Evolutionary conservation across 2,888 invertebrate genomes (phyloP).

Genomic region (Liposcelis brunnea): DNA sequence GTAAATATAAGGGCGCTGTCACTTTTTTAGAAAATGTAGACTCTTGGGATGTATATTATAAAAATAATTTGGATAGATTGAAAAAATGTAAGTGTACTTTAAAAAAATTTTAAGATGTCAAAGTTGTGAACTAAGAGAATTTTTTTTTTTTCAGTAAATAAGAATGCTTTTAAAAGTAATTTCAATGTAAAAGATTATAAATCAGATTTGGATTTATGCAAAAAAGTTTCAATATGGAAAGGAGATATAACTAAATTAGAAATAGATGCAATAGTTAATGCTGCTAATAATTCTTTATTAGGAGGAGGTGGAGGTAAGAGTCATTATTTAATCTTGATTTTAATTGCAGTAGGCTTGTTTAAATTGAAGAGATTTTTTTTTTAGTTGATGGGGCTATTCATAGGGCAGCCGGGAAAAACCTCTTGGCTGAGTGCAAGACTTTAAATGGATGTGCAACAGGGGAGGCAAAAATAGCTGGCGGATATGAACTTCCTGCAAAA

Average conservation of each 20-base stretch:
- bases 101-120: conserved; percentile 6
- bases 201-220: conserved; percentile 30
- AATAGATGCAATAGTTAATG: conserved; percentile 80
- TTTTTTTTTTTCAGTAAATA: conserved; percentile 12
- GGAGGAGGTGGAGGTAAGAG: conserved; percentile 61
- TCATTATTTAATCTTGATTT: neutral
- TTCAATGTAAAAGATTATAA: conserved; percentile 25
- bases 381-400: conserved; percentile 82
- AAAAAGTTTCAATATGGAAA: conserved; percentile 47
- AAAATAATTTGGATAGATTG: conserved; percentile 24
- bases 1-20: conserved; percentile 27
- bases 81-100: conserved; percentile 16
- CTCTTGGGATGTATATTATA: conserved; percentile 37
- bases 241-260: conserved; percentile 75
- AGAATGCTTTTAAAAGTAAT: conserved; percentile 18
- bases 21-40: conserved; percentile 31
- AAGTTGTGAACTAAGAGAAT: neutral
- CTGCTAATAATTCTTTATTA: conserved; percentile 55
- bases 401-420: conserved; percentile 49
- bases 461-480: conserved; percentile 65
- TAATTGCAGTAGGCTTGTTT: neutral
- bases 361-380: too few species aligned
- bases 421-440: conserved; percentile 51
- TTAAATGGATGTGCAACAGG: conserved; percentile 65
- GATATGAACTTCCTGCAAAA: conserved; percentile 66